Conservation (phyloP, 2,888 invertebrate genomes). For the Metopia argyrocephala region DNA sequence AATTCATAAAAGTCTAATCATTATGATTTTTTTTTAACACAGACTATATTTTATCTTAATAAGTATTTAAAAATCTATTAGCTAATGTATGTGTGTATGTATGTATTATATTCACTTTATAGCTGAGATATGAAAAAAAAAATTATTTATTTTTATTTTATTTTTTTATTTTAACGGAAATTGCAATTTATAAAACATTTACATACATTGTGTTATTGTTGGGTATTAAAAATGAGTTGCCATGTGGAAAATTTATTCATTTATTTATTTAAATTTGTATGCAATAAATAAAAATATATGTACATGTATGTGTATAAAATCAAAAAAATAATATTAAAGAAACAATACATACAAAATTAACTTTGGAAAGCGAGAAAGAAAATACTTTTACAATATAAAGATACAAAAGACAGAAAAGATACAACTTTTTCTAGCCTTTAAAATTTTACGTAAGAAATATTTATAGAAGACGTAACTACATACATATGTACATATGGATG, state of each 20-base stretch:
- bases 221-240: slow-evolving; percentile 51
- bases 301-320: background rate
- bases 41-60: slow-evolving; percentile 34
- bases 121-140: background rate
- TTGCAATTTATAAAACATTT: slow-evolving; percentile 63
- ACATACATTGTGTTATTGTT: slow-evolving; percentile 46
- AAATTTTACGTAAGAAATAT: too few species aligned
- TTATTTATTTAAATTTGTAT: slow-evolving; percentile 54
- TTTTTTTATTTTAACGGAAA: slow-evolving; percentile 44
- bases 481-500: background rate
- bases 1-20: slow-evolving; percentile 35
- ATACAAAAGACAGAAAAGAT: too few species aligned
- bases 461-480: background rate
- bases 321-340: too few species aligned
- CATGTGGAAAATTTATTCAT: slow-evolving; percentile 64
- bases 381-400: too few species aligned
- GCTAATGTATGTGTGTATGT: background rate
- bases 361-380: too few species aligned
- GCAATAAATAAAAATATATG: background rate
- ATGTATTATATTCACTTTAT: background rate
- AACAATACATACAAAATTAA: too few species aligned
- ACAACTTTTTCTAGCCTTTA: too few species aligned
- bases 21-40: slow-evolving; percentile 29
- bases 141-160: background rate
- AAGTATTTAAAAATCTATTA: slow-evolving; percentile 24